Evolutionary conservation across 2,113 vertebrate genomes (phyloP), one percentile per base, ranked within the genome.

Genomic region (Ceyx margarethae): DNA sequence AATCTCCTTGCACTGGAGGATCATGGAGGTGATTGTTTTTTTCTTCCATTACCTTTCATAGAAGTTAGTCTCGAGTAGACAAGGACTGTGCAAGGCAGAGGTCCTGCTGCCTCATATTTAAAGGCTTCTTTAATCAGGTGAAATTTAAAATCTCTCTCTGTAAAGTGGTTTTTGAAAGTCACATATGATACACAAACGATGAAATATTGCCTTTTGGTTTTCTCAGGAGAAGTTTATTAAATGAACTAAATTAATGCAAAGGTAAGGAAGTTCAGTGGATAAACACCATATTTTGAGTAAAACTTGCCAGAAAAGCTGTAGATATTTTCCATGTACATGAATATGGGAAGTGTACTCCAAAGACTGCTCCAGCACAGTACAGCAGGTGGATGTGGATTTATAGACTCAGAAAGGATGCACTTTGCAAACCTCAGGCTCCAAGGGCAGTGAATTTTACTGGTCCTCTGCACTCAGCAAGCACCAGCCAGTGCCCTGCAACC

Each of bases 141-240:
- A 81, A 87, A 78, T 93, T 58, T 83, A 81, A 83, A 78, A 68
- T 37, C 50, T 81, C 45, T 79, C 31, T 25, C 33, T 28, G 15
- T 31, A 78, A 81, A 19, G 20, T 17, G 8, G 1, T 53, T 86
- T 93, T 57, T 79, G 50, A 65, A 90, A 58, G 53, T 76, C 74
- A 51, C 3, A 2, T 21, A 5, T 11, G 33, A 56, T 19, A 82
- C 10, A 17, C 4, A 15, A 82, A 42, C 0, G 0, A 53, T 74
- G 56, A 87, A 87, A 57, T 7, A 29, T 14, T 29, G 2, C 13
- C 33, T 75, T 69, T 66, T 45, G 21, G 21, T 26, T 90, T 81
- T 45, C 26, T 78, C 57, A 13, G 40, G 19, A 50, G 43, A 25
- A 76, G 60, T 82, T 71, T 67, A 45, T 78, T 88, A 71, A 81